Base-by-base conservation (phyloP, 2,113 vertebrate species). In the Muntiacus reevesi region DNA sequence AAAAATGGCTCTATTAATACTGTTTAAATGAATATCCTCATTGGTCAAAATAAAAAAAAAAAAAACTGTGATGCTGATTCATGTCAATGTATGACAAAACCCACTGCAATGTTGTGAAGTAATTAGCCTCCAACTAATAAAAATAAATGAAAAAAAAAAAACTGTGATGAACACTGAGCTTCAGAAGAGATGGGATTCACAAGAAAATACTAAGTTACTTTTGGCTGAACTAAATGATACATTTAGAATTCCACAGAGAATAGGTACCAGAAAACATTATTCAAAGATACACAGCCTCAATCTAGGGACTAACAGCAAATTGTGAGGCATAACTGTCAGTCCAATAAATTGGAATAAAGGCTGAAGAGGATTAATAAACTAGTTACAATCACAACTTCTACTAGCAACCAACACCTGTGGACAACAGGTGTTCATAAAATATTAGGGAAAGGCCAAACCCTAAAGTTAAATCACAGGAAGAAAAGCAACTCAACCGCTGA, bases 121-220 rank as follows among this genome's bases (percentile, higher is more conserved):
- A 40, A 40, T 40, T 40, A 40, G 40, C 40, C 3, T 40, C 40
- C 40, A 40, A 40, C 40, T 40, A 40, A 40, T 40, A 40, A 40
- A 40, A 40, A 40, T 40, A 40, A 40, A 40, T 0, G 40, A 40
- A 40, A 40, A 40, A 40, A 40, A 3, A 40, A 59, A 27, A 30
- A 30, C n/a, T 50, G 36, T 43, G 78, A 91, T 85, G 64, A 95
- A 87, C 23, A 89, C 9, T n/a, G 76, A 43, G 40, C 50, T 62
- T 82, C 1, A 52, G 36, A 76, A 96, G 83, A 88, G 67, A 89
- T 36, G 74, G 25, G 21, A 81, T 88, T 93, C 40, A 57, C 16
- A 84, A 67, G 13, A 91, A 95, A 85, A 89, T 84, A 93, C 43
- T 87, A 92, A 93, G 33, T 90, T 96, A 21, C 57, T 90, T 93